Conservation (phyloP, 2,797 vertebrate genomes). For the Threskiornis aethiopicus region DNA sequence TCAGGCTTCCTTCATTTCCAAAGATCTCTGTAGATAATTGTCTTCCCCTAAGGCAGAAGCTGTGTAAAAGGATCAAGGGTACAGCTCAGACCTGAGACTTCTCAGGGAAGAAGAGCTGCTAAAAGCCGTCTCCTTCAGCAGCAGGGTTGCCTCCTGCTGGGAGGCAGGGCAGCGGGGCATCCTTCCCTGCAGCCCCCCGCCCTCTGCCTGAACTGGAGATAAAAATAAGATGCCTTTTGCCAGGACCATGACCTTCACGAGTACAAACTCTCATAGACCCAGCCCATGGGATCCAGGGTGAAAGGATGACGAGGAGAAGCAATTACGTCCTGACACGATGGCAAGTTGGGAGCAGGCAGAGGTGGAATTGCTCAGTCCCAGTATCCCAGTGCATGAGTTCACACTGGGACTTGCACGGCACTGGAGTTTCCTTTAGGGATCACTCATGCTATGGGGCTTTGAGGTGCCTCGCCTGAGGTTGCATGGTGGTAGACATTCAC, state of each 20-base stretch:
- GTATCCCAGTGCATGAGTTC: background rate
- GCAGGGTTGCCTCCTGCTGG: background rate
- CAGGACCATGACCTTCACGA: accelerated
- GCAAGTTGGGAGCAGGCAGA: background rate
- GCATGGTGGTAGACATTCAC: background rate
- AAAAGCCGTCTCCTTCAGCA: background rate
- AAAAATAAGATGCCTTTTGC: background rate
- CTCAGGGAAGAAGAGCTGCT: background rate
- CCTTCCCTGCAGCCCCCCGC: background rate
- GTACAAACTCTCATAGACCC: background rate
- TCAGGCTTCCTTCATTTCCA: background rate
- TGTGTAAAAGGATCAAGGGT: background rate
- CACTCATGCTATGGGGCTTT: accelerated
- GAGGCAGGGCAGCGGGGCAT: background rate
- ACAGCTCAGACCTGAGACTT: background rate
- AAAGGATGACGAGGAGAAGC: background rate
- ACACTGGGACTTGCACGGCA: background rate
- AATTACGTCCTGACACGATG: background rate
- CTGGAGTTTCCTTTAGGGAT: background rate
- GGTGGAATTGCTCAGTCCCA: background rate
- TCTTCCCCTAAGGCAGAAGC: background rate
- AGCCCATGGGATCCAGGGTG: background rate
- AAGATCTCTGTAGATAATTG: background rate
- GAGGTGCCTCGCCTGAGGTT: background rate
- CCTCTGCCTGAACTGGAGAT: background rate